Percentiles rank a stretch among this genome's conserved stretches.
phyloP scores from a whole-genome alignment of 2,113 vertebrate genomes.

The Okapia johnstoni region DNA sequence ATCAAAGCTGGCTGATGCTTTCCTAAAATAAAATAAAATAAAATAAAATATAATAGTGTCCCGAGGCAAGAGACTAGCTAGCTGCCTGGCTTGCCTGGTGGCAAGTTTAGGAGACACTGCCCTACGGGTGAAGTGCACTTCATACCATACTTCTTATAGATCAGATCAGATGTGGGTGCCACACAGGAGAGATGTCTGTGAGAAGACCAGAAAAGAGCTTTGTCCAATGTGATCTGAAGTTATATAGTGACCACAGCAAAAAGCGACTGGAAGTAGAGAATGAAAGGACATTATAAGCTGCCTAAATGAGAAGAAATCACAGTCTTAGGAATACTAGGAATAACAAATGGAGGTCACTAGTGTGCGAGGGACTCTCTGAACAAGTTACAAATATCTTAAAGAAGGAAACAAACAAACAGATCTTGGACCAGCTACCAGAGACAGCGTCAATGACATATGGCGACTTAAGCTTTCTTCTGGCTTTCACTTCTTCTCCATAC shows the following conservation, averaged over 20 bases:
- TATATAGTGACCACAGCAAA: not conserved
- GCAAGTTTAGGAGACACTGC: not conserved
- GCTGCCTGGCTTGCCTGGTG: not conserved
- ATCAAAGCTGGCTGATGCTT: not conserved
- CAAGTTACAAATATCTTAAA: not conserved
- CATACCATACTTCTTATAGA: not conserved
- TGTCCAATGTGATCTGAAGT: not conserved
- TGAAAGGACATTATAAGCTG: not conserved
- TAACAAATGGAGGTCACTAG: not conserved
- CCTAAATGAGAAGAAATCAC: not conserved
- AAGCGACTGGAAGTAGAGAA: not conserved
- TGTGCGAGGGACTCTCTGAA: not conserved
- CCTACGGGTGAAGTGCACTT: not conserved
- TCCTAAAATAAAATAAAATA: not conserved
- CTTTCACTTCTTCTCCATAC: not conserved
- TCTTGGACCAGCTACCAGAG: not conserved
- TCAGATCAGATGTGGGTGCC: not conserved
- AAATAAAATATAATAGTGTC: not conserved
- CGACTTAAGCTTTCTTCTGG: not conserved
- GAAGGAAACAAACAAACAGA: not conserved
- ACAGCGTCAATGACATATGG: not conserved
- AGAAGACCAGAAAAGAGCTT: not conserved
- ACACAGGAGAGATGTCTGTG: not conserved
- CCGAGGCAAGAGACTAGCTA: not conserved
- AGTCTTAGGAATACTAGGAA: not conserved